A percentile compares a stretch with the other conserved stretches of the same genome.
Evolutionary conservation across 2,113 vertebrate genomes (phyloP).

Genomic region (Nannobrachium achirus): DNA sequence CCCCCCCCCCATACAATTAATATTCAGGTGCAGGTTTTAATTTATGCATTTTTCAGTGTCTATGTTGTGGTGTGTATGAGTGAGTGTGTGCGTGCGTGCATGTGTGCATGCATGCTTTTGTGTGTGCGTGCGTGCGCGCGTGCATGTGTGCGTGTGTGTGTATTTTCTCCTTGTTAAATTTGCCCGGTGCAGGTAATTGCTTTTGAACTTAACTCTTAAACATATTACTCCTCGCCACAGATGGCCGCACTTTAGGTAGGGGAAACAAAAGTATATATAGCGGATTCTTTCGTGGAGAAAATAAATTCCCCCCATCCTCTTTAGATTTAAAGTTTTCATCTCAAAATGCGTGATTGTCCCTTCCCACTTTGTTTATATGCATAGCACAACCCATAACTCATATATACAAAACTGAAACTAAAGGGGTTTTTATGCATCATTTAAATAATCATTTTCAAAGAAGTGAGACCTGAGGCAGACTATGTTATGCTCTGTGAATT

Average conservation of each 20-base stretch:
- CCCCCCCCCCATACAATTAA: background rate
- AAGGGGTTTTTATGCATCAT: conserved; percentile 38
- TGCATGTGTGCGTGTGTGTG: background rate
- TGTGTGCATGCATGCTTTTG: background rate
- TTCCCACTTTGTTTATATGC: conserved; percentile 9
- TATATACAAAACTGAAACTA: background rate
- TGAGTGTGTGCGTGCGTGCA: background rate
- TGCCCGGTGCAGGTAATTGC: background rate
- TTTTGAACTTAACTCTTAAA: background rate
- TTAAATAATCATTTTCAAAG: conserved; percentile 40
- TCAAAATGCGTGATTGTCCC: conserved; percentile 37
- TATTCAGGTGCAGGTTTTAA: background rate
- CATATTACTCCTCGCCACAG: background rate
- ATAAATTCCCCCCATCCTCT: too few species aligned
- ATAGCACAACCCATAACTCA: conserved; percentile 19
- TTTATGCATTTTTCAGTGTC: background rate
- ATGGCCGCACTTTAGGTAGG: background rate
- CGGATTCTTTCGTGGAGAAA: background rate
- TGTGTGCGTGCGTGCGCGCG: background rate
- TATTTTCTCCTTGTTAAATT: conserved; percentile 1
- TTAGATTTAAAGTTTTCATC: conserved; percentile 33
- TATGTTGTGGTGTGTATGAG: too few species aligned
- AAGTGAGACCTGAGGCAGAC: conserved; percentile 25
- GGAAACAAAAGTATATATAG: conserved; percentile 11
- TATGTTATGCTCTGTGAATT: conserved; percentile 26